Percentiles rank a stretch among this genome's conserved stretches.
Evolutionary conservation across 2,797 vertebrate species (phyloP).

Genomic region (Cyprinodon diabolis): DNA sequence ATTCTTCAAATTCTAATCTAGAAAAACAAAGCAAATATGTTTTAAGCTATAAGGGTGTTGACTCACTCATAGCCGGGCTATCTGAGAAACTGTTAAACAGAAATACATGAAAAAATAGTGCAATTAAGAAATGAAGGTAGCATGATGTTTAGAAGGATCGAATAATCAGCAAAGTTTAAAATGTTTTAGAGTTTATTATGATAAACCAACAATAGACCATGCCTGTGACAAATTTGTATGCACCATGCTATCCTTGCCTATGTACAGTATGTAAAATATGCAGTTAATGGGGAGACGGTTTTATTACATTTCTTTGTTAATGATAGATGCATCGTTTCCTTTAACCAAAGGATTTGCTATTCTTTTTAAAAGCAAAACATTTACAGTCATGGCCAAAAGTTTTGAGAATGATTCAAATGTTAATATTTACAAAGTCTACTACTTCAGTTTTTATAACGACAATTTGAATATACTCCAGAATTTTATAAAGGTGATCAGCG

Average conservation of each 20-base stretch:
- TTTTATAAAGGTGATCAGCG: too few species aligned
- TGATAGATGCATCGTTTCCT: conserved; percentile 13
- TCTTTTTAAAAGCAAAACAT: conserved; percentile 15
- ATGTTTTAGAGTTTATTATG: background rate
- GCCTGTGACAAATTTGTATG: background rate
- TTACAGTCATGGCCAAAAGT: too few species aligned
- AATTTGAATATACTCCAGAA: too few species aligned
- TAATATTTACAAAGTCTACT: too few species aligned
- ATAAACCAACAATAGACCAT: background rate
- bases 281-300: background rate
- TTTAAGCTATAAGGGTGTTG: background rate
- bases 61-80: background rate
- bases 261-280: background rate
- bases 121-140: too few species aligned
- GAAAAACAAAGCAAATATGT: background rate
- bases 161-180: background rate
- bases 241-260: background rate
- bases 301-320: conserved; percentile 7
- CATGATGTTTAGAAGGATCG: too few species aligned
- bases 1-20: background rate
- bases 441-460: too few species aligned
- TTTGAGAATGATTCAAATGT: too few species aligned
- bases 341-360: conserved; percentile 17
- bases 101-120: background rate
- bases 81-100: background rate